These are phyloP conservation scores for Pygmarrhopalites habei DNA, from an alignment of 1,140 invertebrate species.

Conservation along the genomic window DNA sequence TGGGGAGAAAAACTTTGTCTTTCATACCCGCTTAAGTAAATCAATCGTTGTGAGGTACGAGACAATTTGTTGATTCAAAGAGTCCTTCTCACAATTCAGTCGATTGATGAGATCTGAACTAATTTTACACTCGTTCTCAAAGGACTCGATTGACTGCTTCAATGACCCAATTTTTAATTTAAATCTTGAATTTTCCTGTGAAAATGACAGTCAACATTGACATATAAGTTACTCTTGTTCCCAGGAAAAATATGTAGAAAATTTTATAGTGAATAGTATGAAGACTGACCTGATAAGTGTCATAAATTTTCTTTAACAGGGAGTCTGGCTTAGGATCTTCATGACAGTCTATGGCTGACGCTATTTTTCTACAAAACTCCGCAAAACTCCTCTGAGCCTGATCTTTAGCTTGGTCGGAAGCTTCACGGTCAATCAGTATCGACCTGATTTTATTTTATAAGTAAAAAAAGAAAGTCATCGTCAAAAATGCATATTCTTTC, in stretches of 20 bases:
- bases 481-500: background rate
- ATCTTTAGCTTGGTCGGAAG: slow-evolving; percentile 34
- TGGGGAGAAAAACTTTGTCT: no score
- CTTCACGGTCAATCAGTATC: slow-evolving; percentile 37
- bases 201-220: background rate
- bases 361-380: slow-evolving; percentile 38
- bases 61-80: slow-evolving; percentile 59
- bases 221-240: background rate
- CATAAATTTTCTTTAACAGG: slow-evolving; percentile 36
- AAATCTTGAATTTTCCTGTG: slow-evolving; percentile 50
- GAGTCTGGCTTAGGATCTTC: slow-evolving; percentile 35
- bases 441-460: slow-evolving; percentile 32
- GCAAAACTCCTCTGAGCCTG: slow-evolving; percentile 29
- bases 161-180: slow-evolving; percentile 48
- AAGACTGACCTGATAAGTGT: slow-evolving; percentile 33
- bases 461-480: background rate
- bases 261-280: background rate
- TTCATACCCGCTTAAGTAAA: slow-evolving; percentile 51
- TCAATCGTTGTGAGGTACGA: slow-evolving; percentile 58
- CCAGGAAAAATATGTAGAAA: background rate
- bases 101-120: slow-evolving; percentile 59
- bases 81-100: slow-evolving; percentile 57
- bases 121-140: slow-evolving; percentile 58
- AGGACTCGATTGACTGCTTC: slow-evolving; percentile 54
- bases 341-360: slow-evolving; percentile 35